Percentiles rank a stretch among this genome's conserved stretches.
phyloP scores from a whole-genome alignment of 2,888 invertebrate genomes.

The Pristionchus japonicus region DNA sequence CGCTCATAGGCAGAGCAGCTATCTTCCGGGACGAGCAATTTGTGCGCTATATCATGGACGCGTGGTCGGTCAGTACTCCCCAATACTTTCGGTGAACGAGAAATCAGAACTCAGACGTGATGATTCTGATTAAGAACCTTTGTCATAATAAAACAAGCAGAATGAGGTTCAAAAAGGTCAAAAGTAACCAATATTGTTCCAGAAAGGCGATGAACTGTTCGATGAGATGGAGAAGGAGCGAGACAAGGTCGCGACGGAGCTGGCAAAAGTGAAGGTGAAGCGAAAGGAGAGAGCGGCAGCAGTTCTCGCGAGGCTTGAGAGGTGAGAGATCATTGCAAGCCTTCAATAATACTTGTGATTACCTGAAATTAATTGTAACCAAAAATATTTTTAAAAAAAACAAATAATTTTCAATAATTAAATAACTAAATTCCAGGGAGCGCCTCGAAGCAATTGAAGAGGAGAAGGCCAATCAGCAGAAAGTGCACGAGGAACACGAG shows the following conservation, averaged over 20 bases:
- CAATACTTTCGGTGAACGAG: no score
- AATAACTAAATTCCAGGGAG: no score
- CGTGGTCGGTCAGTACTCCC: background rate
- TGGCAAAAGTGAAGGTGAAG: background rate
- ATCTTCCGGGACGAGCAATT: background rate
- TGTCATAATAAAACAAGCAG: background rate
- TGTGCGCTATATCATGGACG: background rate
- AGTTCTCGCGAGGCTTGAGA: background rate
- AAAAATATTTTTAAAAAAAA: background rate
- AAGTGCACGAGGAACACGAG: no score
- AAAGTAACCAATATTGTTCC: background rate
- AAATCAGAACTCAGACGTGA: no score
- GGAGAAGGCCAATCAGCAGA: no score
- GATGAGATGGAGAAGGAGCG: background rate
- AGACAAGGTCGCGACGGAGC: background rate
- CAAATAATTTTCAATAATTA: background rate
- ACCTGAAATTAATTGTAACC: no score
- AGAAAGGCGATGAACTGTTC: background rate
- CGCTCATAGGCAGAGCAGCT: background rate
- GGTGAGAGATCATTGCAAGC: background rate
- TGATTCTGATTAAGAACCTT: no score
- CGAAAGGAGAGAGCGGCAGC: background rate
- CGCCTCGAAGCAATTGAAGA: no score
- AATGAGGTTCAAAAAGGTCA: no score
- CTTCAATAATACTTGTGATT: no score